Percentiles rank a stretch among this genome's conserved stretches.
Conservation (phyloP, 2,888 invertebrate genomes). For the Andrena dorsata region DNA sequence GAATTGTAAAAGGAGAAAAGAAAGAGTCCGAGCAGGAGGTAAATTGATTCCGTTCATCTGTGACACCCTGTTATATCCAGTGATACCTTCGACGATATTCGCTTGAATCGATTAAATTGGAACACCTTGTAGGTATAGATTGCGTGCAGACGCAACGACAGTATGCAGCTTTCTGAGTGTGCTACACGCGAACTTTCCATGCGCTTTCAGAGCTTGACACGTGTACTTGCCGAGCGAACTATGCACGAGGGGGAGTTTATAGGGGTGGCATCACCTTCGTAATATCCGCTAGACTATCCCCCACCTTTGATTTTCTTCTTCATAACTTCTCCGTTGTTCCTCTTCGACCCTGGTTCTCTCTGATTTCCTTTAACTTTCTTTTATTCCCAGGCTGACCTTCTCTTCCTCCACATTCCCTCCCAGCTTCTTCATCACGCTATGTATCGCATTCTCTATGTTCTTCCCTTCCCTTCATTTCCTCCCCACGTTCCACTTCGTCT, state of each 20-base stretch:
- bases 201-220: conserved; percentile 33
- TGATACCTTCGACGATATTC: background rate
- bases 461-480: background rate
- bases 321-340: conserved; percentile 4
- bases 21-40: background rate
- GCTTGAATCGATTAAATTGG: background rate
- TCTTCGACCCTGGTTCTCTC: background rate
- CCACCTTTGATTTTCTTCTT: conserved; percentile 20
- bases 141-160: background rate
- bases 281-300: conserved; percentile 52
- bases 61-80: no score
- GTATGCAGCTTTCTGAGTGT: conserved; percentile 2
- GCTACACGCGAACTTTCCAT: conserved; percentile 1
- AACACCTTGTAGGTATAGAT: background rate
- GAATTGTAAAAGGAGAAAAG: background rate
- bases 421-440: background rate
- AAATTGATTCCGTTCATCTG: background rate
- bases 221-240: conserved; percentile 28
- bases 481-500: background rate
- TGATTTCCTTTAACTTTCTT: no score
- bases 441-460: background rate
- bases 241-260: background rate
- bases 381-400: no score
- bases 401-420: background rate
- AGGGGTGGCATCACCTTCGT: conserved; percentile 41